Base-by-base conservation (phyloP, 2,797 vertebrate species). In the Gobionotothen gibberifrons region DNA sequence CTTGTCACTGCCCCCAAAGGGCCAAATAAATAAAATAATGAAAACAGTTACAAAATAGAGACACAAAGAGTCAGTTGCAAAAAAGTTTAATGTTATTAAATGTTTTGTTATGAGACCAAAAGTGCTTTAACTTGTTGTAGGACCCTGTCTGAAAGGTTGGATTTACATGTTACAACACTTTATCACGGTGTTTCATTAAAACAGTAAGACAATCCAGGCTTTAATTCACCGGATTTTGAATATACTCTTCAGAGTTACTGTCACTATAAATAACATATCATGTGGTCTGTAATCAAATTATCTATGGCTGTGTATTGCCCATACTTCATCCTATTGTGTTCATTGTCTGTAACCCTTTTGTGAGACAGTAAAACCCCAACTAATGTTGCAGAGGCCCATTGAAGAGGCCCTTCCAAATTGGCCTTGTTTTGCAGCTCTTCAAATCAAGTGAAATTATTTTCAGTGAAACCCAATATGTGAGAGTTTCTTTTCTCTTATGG, bases 401-500 rank as follows among this genome's bases (percentile, higher is more conserved):
- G 75, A 87, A 78, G 84, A 72, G 80, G 74, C 81, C 76, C 67
- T 8, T 83, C 76, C 72, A 87, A 86, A 88, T 90, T 87, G 76
- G 63, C 68, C 74, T 85, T 82, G 71, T 85, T 90, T 79, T 83
- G 78, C 72, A 64, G 82, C 77, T 85, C 76, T 78, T 85, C 75
- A 78, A 76, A 89, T 89, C 79, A 82, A 87, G 85, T 86, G 81
- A 81, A 90, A 91, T 91, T 49, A 87, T 85, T 88, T 89, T 79
- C 67, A 78, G 43, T 54, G 85, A 85, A 89, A 90, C 82, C 63
- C 74, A 85, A 87, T 89, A 87, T 81, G 78, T 74, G 76, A 63
- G 64, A 40, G 29, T 75, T 72, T 74, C 73, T 75, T 73, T 73
- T 73, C 53, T 80, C 74, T 63, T 76, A 68, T 82, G 84, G 72